phyloP scores from a whole-genome alignment of 2,797 vertebrate species.

The Scolopax rusticola region DNA sequence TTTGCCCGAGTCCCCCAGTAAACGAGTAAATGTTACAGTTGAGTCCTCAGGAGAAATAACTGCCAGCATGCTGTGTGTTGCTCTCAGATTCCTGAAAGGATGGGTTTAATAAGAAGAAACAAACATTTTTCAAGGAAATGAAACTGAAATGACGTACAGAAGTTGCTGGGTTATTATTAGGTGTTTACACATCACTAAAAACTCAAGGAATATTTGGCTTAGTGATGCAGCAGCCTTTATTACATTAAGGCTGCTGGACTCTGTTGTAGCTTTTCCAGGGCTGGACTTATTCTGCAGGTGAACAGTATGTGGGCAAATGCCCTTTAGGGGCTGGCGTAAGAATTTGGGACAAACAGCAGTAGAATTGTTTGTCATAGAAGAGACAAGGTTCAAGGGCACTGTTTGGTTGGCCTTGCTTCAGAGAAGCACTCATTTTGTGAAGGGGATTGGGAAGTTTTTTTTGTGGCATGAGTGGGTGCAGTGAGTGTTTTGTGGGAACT shows the following conservation, averaged over 20 bases:
- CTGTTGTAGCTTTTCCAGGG: background rate
- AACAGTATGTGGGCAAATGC: background rate
- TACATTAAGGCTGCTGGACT: background rate
- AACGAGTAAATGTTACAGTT: background rate
- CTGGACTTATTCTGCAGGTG: background rate
- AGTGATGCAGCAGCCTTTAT: background rate
- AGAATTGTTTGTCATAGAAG: background rate
- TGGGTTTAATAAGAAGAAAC: background rate
- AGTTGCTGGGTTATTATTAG: background rate
- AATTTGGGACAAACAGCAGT: background rate
- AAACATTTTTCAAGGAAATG: background rate
- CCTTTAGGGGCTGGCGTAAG: background rate
- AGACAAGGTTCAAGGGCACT: background rate
- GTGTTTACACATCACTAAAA: background rate
- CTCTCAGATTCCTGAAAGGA: background rate
- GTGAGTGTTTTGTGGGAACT: background rate
- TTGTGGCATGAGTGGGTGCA: background rate
- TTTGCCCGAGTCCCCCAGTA: fast-evolving
- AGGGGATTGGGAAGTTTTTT: background rate
- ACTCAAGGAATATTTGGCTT: background rate
- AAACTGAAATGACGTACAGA: fast-evolving
- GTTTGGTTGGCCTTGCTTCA: background rate
- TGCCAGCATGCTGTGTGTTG: background rate
- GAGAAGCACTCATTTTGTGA: fast-evolving
- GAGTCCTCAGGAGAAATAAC: background rate